Base-by-base conservation (phyloP, 2,888 invertebrate species). In the Trissonchulus sp. region DNA sequence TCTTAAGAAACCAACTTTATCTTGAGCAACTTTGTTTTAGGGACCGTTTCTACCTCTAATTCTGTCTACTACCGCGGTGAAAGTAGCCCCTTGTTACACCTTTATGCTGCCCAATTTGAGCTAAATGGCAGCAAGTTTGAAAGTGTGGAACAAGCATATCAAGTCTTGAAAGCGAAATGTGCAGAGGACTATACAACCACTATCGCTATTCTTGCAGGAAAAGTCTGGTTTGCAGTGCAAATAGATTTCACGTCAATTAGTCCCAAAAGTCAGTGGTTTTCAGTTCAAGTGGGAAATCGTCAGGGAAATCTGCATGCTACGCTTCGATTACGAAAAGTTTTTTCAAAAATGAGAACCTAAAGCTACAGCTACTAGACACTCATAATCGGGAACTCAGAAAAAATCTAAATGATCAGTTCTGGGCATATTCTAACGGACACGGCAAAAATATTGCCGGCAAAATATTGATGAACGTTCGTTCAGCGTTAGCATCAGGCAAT, bases 21-120 rank as follows among this genome's bases (percentile, higher is more conserved):
- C n/a, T n/a, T n/a, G n/a, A n/a, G n/a, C n/a, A n/a, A n/a, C n/a
- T n/a, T n/a, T n/a, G n/a, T n/a, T n/a, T n/a, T n/a, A n/a, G n/a
- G n/a, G n/a, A n/a, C n/a, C n/a, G n/a, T n/a, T n/a, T n/a, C n/a
- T n/a, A n/a, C n/a, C n/a, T n/a, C n/a, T n/a, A n/a, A n/a, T n/a
- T n/a, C 48, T 48, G 23, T 48, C 48, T 48, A 48, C 48, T 48
- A 48, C 48, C 48, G 48, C 23, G 48, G 48, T 48, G 48, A 48
- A 48, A 48, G 23, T 15, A 15, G 8, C 8, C 8, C 23, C 8
- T 48, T 15, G 8, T 48, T 23, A 15, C 48, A 48, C 23, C 23
- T 48, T 23, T 48, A 48, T 48, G 8, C 48, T 48, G 48, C 48
- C 48, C 8, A 23, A 15, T 48, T 48, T 23, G 23, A 8, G 8